A percentile compares a stretch with the other conserved stretches of the same genome.
Evolutionary conservation across 2,888 invertebrate genomes (phyloP).

Genomic region (Drosophila affinis): DNA sequence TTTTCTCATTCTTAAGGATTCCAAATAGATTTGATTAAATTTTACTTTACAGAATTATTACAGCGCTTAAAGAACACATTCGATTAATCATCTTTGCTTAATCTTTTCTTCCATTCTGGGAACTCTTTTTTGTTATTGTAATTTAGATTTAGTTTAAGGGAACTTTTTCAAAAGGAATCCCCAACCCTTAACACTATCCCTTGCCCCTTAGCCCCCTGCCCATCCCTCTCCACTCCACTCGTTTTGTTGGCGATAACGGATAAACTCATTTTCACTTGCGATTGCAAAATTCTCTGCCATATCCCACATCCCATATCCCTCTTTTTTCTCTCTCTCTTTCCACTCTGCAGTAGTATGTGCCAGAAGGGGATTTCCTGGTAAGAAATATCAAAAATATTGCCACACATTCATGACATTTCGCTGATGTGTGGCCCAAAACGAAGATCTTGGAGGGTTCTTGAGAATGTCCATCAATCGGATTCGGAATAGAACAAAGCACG

Average conservation of each 20-base stretch:
- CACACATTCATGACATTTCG: conserved; percentile 61
- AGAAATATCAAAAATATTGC: conserved; percentile 55
- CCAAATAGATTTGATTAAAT: not conserved
- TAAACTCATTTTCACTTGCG: conserved; percentile 38
- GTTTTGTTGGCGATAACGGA: conserved; percentile 21
- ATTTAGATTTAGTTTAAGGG: conserved; percentile 6
- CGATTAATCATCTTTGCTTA: conserved; percentile 15
- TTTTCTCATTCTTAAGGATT: too few species aligned
- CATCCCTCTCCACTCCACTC: not conserved
- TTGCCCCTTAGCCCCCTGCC: not conserved
- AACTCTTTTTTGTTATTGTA: conserved; percentile 13
- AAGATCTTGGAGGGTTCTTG: conserved; percentile 51
- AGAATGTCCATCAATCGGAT: conserved; percentile 70
- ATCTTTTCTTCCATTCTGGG: conserved; percentile 7
- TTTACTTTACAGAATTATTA: conserved; percentile 6
- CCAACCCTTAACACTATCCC: not conserved
- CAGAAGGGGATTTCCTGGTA: conserved; percentile 44
- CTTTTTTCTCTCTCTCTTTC: too few species aligned
- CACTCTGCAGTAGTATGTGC: not conserved
- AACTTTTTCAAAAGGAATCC: conserved; percentile 19
- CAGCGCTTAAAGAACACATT: not conserved
- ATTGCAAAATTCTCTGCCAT: conserved; percentile 25
- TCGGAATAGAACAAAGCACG: not conserved
- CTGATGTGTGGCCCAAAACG: conserved; percentile 55
- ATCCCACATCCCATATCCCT: conserved; percentile 1